phyloP scores from a whole-genome alignment of 2,888 invertebrate genomes.

The Lithophane socia region DNA sequence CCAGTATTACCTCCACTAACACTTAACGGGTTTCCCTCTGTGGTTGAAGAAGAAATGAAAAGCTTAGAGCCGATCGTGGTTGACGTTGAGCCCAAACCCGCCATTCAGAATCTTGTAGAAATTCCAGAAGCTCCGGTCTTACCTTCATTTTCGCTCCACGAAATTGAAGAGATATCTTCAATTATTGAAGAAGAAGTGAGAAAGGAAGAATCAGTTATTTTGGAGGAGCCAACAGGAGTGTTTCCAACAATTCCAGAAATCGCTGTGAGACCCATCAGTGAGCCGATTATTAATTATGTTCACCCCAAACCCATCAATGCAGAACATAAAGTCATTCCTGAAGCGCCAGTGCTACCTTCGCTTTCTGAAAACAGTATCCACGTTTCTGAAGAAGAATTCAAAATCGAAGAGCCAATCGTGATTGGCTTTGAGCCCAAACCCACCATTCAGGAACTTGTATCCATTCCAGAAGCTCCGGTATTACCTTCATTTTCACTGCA shows the following conservation, averaged over 20 bases:
- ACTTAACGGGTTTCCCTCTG: too few species aligned
- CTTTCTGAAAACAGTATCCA: too few species aligned
- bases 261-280: not conserved
- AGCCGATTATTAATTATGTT: not conserved
- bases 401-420: not conserved
- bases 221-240: not conserved
- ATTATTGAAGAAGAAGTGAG: slow-evolving; percentile 4
- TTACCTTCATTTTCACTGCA: slow-evolving; percentile 18
- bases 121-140: slow-evolving; percentile 16
- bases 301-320: not conserved
- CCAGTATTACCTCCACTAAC: too few species aligned
- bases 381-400: not conserved
- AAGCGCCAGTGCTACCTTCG: not conserved
- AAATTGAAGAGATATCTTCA: not conserved
- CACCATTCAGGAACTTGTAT: not conserved
- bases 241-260: not conserved
- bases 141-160: slow-evolving; percentile 8
- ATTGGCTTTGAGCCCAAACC: not conserved
- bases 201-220: not conserved
- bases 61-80: too few species aligned
- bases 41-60: not conserved
- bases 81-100: too few species aligned
- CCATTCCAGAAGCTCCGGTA: slow-evolving; percentile 27
- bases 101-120: too few species aligned
- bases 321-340: slow-evolving; percentile 9